Base-by-base conservation (phyloP, 2,797 vertebrate species). In the Epinephelus malabaricus region DNA sequence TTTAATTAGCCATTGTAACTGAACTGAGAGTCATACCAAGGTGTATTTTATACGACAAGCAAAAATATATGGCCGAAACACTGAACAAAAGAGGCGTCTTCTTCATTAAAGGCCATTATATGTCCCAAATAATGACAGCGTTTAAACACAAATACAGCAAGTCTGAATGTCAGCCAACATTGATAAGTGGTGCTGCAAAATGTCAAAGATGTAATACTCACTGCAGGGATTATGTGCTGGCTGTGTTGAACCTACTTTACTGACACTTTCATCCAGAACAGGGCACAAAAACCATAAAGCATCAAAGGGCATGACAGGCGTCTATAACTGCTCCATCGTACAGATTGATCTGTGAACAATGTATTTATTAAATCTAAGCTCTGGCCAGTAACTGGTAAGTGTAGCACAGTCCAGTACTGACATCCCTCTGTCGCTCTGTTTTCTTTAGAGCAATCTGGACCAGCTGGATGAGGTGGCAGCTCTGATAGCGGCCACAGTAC, bases 401-500 rank as follows among this genome's bases (percentile, higher is more conserved):
- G 49, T 25, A 3, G 13, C 13, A 21, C 11, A 6, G 40, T 64
- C 19, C 40, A 6, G 17, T 40, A 1, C 71, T 76, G 56, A 83
- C 51, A 1, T 50, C 50, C 2, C n/a, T 17, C 13, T 63, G 15
- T 40, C 19, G 78, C 25, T 81, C 5, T 51, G 17, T 15, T 66
- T 55, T 8, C 1, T 86, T 51, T 79, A 93, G 98, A 95, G 95
- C 96, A 97, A 96, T 72, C 92, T 99, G 84, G 97, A 99, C 74
- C 97, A 95, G 0, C 95, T 97, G n/a, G 98, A 99, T 1, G 96
- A 97, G 89, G 97, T 97, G 10, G 97, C 98, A 0, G 97, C 98
- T 0, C 94, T 99, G 86, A 97, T 99, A 2, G 98, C 98, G 9
- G 98, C 98, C 75, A 95, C 97, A 0, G 95, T 99, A 7, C 98